Percentiles rank a stretch among this genome's conserved stretches.
phyloP scores from a whole-genome alignment of 2,888 invertebrate species.

The Pantelozetes paolii region DNA sequence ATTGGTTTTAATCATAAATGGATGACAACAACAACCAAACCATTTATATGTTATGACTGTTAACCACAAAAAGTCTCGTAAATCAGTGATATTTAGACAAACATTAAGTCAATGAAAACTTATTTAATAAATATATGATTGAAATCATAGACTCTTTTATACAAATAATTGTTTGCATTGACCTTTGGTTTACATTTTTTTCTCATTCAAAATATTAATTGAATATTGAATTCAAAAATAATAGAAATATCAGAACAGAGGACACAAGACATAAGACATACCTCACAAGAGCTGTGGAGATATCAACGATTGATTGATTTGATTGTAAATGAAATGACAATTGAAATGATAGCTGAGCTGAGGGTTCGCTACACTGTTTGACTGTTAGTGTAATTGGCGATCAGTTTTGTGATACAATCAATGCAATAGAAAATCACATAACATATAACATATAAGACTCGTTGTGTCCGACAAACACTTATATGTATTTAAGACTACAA shows the following conservation, averaged over 20 bases:
- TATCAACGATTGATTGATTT: constrained; percentile 22
- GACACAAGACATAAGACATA: not conserved
- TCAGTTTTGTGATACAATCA: constrained; percentile 24
- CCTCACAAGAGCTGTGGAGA: not conserved
- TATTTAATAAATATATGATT: not conserved
- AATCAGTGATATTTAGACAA: constrained; percentile 17
- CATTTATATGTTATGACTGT: not conserved
- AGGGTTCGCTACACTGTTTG: not conserved
- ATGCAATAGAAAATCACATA: not conserved
- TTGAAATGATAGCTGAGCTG: not conserved
- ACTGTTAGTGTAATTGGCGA: constrained; percentile 5
- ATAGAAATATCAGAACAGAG: too few species aligned
- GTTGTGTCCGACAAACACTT: too few species aligned
- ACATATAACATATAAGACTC: not conserved
- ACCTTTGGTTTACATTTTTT: too few species aligned
- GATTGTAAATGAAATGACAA: not conserved
- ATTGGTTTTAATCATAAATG: constrained; percentile 26
- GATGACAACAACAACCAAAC: constrained; percentile 13
- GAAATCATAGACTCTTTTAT: not conserved
- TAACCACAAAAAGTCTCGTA: not conserved
- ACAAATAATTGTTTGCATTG: too few species aligned
- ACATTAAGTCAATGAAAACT: constrained; percentile 9
- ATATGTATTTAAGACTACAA: too few species aligned
- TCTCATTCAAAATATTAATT: too few species aligned
- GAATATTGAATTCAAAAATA: too few species aligned